A percentile compares a stretch with the other conserved stretches of the same genome.
These are phyloP conservation scores for Drosophila pruinosa DNA, from an alignment of 1,140 invertebrate genomes.

Conservation along the genomic window DNA sequence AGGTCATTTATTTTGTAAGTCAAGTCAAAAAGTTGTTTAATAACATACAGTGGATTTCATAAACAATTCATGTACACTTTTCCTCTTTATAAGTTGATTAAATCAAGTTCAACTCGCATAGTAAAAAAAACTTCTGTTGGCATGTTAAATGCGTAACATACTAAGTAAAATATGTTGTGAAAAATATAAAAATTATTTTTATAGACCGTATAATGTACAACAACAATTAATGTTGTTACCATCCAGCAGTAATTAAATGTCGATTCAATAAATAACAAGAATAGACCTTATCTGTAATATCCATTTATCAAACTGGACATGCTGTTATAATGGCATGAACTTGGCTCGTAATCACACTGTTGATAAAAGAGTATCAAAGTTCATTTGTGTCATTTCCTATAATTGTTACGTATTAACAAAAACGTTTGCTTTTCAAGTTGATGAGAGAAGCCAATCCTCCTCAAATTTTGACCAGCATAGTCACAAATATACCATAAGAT, in stretches of 20 bases:
- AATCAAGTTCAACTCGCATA: neutral
- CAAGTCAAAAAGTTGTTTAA: neutral
- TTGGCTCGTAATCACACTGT: neutral
- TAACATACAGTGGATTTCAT: neutral
- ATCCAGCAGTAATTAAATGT: slow-evolving; percentile 9
- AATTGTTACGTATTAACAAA: neutral
- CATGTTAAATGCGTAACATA: neutral
- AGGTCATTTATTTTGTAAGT: slow-evolving; percentile 5
- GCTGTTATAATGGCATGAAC: neutral
- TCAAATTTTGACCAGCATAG: too few species aligned
- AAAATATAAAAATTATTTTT: too few species aligned
- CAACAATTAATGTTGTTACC: slow-evolving; percentile 22
- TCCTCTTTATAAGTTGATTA: neutral
- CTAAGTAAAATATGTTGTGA: too few species aligned
- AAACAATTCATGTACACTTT: neutral
- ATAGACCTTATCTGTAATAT: slow-evolving; percentile 34
- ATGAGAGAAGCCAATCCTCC: too few species aligned
- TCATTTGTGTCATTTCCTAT: neutral
- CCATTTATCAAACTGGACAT: slow-evolving; percentile 32
- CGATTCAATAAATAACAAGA: slow-evolving; percentile 15
- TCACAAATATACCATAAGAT: too few species aligned
- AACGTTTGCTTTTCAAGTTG: too few species aligned
- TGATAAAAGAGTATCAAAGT: slow-evolving; percentile 23
- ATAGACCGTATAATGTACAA: neutral
- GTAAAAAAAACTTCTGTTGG: neutral